Evolutionary conservation across 2,113 vertebrate genomes (phyloP).

Genomic region (Hemiprocne comata): DNA sequence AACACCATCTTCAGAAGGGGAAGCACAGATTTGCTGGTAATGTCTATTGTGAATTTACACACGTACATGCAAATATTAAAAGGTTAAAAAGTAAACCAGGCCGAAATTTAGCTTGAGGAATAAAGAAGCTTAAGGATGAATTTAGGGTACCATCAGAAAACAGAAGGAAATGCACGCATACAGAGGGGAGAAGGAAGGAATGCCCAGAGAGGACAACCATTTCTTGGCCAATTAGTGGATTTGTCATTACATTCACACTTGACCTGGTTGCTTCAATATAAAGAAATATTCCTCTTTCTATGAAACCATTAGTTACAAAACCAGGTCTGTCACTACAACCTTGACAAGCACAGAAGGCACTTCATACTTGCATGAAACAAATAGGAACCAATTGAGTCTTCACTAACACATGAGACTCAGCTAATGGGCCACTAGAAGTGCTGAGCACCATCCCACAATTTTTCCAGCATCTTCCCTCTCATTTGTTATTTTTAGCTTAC

Average conservation of each 20-base stretch:
- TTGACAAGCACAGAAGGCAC: neutral
- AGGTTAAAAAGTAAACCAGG: neutral
- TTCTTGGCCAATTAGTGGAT: neutral
- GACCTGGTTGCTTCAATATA: neutral
- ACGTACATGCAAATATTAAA: neutral
- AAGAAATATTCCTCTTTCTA: neutral
- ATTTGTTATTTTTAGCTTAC: neutral
- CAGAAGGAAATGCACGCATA: neutral
- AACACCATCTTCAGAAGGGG: neutral
- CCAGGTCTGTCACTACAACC: neutral
- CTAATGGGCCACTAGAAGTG: neutral
- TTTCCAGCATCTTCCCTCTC: neutral
- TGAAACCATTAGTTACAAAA: neutral
- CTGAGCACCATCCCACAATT: neutral
- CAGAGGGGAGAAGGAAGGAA: neutral
- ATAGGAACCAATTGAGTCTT: neutral
- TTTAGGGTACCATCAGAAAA: neutral
- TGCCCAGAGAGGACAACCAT: neutral
- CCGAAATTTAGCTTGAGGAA: neutral
- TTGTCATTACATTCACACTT: neutral
- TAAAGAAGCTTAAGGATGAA: neutral
- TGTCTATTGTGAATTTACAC: neutral
- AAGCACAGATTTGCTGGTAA: neutral
- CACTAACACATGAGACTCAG: neutral
- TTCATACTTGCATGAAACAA: neutral